Conservation (phyloP, 2,113 vertebrate genomes). For the Shinisaurus crocodilurus region DNA sequence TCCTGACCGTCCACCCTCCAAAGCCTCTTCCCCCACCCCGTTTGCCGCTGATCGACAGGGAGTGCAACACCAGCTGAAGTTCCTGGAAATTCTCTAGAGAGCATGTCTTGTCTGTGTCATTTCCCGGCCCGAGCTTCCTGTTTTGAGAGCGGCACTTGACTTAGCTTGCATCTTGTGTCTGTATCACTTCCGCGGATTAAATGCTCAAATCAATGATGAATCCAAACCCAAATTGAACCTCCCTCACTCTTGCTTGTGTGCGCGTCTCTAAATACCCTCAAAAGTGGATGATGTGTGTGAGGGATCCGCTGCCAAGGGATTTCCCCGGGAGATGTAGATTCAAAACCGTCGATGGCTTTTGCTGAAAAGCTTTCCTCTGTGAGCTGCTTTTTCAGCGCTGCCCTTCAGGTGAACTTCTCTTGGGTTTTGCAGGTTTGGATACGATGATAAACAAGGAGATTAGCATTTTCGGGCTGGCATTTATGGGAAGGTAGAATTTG, state of each 20-base stretch:
- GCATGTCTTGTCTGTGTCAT: not conserved
- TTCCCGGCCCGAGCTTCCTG: not conserved
- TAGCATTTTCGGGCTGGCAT: constrained; percentile 24
- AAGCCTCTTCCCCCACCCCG: not conserved
- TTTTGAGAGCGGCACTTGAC: constrained; percentile 9
- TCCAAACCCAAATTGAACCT: not conserved
- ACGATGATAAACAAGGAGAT: constrained; percentile 18
- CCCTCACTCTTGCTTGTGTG: not conserved
- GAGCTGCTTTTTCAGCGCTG: not conserved
- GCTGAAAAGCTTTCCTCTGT: not conserved
- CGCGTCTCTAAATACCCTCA: not conserved
- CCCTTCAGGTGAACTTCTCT: constrained; percentile 28
- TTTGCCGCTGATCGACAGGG: not conserved
- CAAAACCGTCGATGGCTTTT: not conserved
- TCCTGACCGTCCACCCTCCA: not conserved
- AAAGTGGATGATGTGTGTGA: not conserved
- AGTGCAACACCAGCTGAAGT: not conserved
- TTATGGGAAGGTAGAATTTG: constrained; percentile 9
- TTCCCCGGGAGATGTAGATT: not conserved
- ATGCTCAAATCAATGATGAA: constrained; percentile 12
- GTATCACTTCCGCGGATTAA: constrained; percentile 11
- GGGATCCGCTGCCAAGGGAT: constrained; percentile 3
- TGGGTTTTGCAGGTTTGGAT: not conserved
- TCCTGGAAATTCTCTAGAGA: not conserved
- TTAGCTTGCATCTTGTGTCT: not conserved